A percentile compares a stretch with the other conserved stretches of the same genome.
Conservation (phyloP, 2,113 vertebrate genomes). For the Ochotona curzoniae region DNA sequence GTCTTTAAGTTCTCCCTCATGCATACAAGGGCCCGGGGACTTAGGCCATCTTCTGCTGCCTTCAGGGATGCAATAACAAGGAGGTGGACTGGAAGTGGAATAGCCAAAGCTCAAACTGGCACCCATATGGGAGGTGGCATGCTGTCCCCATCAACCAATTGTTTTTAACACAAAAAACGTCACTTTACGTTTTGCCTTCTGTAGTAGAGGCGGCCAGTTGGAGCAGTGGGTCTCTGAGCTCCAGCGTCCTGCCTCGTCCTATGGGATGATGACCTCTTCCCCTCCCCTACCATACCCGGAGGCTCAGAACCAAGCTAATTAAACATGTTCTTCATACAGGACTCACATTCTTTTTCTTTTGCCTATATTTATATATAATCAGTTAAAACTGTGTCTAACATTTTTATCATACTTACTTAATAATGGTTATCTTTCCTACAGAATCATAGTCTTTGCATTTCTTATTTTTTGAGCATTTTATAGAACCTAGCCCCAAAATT, state of each 20-base stretch:
- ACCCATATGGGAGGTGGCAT: too few relatives aligned
- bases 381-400: background rate
- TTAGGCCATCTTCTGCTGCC: too few relatives aligned
- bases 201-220: background rate
- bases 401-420: background rate
- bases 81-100: too few relatives aligned
- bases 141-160: background rate
- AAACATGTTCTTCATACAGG: slow-evolving; percentile 27
- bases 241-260: background rate
- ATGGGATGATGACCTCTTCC: background rate
- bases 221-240: background rate
- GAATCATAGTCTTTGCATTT: background rate
- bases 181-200: slow-evolving; percentile 7
- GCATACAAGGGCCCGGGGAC: too few relatives aligned
- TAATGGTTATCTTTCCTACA: background rate
- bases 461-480: background rate
- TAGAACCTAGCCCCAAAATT: background rate
- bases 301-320: background rate
- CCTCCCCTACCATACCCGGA: background rate
- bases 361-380: slow-evolving; percentile 29
- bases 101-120: too few relatives aligned
- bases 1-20: too few relatives aligned
- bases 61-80: too few relatives aligned
- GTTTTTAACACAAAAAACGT: slow-evolving; percentile 7
- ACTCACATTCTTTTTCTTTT: background rate